These are phyloP conservation scores for Botia kubotai DNA, from an alignment of 2,797 vertebrate genomes.

Conservation along the genomic window DNA sequence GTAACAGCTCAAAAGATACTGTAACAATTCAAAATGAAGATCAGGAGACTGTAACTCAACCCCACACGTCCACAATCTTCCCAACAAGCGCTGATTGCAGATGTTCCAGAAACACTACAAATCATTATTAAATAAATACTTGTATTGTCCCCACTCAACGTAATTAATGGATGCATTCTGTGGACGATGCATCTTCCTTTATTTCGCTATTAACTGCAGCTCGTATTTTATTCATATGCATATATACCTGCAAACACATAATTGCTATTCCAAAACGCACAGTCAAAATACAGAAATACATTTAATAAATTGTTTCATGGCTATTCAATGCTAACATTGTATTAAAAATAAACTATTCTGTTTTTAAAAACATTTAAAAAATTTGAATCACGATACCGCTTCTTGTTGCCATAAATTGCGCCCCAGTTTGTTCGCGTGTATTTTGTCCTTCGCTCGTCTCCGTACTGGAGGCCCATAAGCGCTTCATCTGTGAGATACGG, in stretches of 20 bases:
- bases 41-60: constrained; percentile 20
- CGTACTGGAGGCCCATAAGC: constrained; percentile 47
- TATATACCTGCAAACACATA: neutral
- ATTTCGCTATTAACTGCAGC: neutral
- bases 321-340: neutral
- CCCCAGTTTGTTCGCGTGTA: neutral
- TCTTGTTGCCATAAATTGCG: neutral
- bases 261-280: neutral
- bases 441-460: constrained; percentile 46
- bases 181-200: neutral
- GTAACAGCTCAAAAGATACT: neutral
- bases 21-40: constrained; percentile 7
- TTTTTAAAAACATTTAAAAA: neutral
- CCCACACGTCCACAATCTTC: neutral
- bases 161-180: neutral
- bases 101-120: neutral
- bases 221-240: neutral
- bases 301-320: neutral
- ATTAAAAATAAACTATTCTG: neutral
- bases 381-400: neutral
- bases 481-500: neutral
- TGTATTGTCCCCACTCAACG: neutral
- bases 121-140: neutral
- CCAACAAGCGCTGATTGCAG: neutral
- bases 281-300: neutral